These are phyloP conservation scores for Ptychoptera albimana DNA, from an alignment of 2,888 invertebrate species.

Conservation along the genomic window DNA sequence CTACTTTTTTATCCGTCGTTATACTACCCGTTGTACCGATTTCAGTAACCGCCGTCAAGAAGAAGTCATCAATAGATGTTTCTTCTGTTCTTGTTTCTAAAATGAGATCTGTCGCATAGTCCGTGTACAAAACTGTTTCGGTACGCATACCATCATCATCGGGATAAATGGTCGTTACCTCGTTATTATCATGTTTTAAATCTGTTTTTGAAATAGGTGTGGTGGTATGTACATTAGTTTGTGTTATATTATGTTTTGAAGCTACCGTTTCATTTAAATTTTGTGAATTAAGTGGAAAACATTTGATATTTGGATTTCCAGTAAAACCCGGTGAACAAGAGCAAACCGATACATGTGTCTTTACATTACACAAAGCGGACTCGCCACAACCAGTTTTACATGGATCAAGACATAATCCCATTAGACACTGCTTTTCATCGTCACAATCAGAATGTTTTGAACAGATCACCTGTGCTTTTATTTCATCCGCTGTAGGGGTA, in stretches of 20 bases:
- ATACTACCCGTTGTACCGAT: no score
- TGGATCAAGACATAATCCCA: conserved; percentile 27
- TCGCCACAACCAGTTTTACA: conserved; percentile 26
- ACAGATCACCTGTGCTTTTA: conserved; percentile 18
- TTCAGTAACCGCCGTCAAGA: no score
- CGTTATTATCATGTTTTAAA: not conserved
- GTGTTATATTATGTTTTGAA: not conserved
- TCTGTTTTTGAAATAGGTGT: not conserved
- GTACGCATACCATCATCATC: no score
- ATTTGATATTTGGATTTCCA: conserved; percentile 52
- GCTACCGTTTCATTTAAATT: conserved; percentile 2
- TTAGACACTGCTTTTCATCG: conserved; percentile 26
- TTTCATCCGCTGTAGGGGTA: conserved; percentile 11
- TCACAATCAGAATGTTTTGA: conserved; percentile 30
- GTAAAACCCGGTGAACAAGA: conserved; percentile 70
- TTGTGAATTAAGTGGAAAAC: conserved; percentile 15
- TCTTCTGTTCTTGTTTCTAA: no score
- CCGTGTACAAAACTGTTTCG: no score
- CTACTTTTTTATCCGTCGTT: no score
- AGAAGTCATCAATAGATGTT: no score
- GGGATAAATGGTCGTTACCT: no score
- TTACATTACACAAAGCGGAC: conserved; percentile 25
- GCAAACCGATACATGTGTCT: conserved; percentile 36
- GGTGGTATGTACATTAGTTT: not conserved
- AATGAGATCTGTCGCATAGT: no score